These are phyloP conservation scores for Ephydatia muelleri DNA, from an alignment of 37 sponge, comb jelly and placozoan species.

Conservation along the genomic window DNA sequence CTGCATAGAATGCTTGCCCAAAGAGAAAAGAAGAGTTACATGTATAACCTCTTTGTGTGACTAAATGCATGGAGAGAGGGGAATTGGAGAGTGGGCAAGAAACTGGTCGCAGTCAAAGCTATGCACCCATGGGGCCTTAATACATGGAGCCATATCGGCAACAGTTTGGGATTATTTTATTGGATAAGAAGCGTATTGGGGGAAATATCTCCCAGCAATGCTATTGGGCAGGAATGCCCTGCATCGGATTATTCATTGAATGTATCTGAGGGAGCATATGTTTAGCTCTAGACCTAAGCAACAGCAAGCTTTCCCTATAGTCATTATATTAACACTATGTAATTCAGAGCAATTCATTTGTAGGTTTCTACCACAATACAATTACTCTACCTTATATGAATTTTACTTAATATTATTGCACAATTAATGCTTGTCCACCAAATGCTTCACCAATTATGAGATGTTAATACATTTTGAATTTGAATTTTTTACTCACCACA, in stretches of 20 bases:
- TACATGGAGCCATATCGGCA: background rate
- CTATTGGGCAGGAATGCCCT: slow-evolving; percentile 1
- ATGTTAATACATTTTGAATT: too few relatives aligned
- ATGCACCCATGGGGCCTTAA: slow-evolving; percentile 1
- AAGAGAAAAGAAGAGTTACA: slow-evolving; percentile 1
- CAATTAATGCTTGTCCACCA: background rate
- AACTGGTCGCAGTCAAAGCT: background rate
- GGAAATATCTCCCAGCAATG: slow-evolving; percentile 1
- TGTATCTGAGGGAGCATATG: slow-evolving; percentile 1
- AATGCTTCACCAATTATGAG: too few relatives aligned
- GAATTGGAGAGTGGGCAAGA: background rate
- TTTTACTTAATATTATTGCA: background rate
- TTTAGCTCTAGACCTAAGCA: background rate
- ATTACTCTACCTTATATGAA: background rate
- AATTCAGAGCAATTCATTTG: background rate
- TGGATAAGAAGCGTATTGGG: background rate
- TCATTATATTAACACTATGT: background rate
- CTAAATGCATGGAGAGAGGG: background rate
- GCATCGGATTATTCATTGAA: background rate
- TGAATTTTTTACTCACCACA: too few relatives aligned
- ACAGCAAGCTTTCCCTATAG: background rate
- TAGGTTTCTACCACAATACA: background rate
- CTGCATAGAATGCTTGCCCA: background rate
- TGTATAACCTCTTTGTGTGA: background rate
- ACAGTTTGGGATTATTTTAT: too few relatives aligned